phyloP scores from a whole-genome alignment of 2,888 invertebrate species.

The Shargacucullia verbasci region DNA sequence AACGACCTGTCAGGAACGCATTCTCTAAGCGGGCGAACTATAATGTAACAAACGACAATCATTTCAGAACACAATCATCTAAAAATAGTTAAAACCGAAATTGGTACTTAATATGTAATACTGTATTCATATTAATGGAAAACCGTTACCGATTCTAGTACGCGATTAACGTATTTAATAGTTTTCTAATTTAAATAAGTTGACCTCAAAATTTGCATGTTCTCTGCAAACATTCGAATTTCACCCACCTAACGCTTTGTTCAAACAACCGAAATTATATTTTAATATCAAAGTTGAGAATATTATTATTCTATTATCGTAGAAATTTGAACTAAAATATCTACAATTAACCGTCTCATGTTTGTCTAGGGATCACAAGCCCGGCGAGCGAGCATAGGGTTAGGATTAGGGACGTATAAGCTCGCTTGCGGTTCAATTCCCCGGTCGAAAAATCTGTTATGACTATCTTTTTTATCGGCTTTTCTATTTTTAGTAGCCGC shows the following conservation, averaged over 20 bases:
- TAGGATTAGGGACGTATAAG: too few species aligned
- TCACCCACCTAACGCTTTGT: conserved; percentile 19
- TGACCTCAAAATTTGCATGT: conserved; percentile 39
- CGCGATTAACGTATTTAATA: conserved; percentile 39
- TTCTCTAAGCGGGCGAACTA: too few species aligned
- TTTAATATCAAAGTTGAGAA: conserved; percentile 12
- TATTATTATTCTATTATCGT: conserved; percentile 34
- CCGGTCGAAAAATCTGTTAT: too few species aligned
- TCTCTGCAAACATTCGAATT: conserved; percentile 28
- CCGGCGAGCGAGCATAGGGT: not conserved
- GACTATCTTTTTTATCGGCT: too few species aligned
- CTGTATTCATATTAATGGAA: conserved; percentile 3
- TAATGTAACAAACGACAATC: too few species aligned
- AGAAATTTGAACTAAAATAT: conserved; percentile 19
- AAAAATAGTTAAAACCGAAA: too few species aligned
- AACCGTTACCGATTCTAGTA: conserved; percentile 9
- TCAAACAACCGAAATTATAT: conserved; percentile 34
- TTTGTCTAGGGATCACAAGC: not conserved
- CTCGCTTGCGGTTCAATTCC: too few species aligned
- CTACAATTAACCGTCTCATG: conserved; percentile 5
- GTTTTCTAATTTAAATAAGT: conserved; percentile 31
- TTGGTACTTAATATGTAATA: too few species aligned
- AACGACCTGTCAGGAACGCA: too few species aligned
- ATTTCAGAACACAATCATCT: too few species aligned
- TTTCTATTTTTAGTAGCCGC: too few species aligned